phyloP scores from a whole-genome alignment of 2,797 vertebrate species.

The Megalops cyprinoides region DNA sequence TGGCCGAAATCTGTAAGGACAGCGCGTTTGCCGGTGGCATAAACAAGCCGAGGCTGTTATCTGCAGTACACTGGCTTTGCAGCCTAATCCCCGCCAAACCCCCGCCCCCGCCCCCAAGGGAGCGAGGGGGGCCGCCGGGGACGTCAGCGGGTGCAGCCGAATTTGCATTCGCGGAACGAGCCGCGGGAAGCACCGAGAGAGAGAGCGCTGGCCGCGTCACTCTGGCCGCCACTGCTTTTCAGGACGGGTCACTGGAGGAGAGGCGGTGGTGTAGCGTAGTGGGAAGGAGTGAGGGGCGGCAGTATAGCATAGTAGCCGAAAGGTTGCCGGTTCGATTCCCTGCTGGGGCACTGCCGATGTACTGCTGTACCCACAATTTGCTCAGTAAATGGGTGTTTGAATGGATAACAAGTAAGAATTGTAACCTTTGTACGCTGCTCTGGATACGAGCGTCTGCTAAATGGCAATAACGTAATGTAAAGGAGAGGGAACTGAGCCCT shows the following conservation, averaged over 20 bases:
- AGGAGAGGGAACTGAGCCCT: too few relatives aligned
- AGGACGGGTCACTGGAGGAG: neutral
- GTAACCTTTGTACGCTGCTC: too few relatives aligned
- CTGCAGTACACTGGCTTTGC: constrained; percentile 56
- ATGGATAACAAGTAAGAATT: too few relatives aligned
- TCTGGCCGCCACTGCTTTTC: neutral
- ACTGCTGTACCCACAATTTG: too few relatives aligned
- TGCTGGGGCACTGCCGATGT: too few relatives aligned
- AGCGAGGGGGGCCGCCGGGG: too few relatives aligned
- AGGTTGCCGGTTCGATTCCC: too few relatives aligned
- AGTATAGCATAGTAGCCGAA: too few relatives aligned
- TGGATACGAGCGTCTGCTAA: too few relatives aligned
- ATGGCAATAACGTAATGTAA: too few relatives aligned
- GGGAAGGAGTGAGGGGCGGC: neutral
- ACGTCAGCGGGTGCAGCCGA: too few relatives aligned
- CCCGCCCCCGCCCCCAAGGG: constrained; percentile 25
- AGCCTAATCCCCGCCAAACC: constrained; percentile 59
- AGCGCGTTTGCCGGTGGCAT: constrained; percentile 38
- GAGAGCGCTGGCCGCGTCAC: neutral
- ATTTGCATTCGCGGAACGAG: neutral
- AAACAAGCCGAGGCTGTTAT: constrained; percentile 53
- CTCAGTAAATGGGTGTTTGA: too few relatives aligned
- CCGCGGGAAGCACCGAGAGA: neutral
- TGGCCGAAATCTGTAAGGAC: constrained; percentile 16
- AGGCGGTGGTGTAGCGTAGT: neutral